A percentile compares a stretch with the other conserved stretches of the same genome.
Evolutionary conservation across 2,888 invertebrate genomes (phyloP).

Genomic region (Axea sp.): DNA sequence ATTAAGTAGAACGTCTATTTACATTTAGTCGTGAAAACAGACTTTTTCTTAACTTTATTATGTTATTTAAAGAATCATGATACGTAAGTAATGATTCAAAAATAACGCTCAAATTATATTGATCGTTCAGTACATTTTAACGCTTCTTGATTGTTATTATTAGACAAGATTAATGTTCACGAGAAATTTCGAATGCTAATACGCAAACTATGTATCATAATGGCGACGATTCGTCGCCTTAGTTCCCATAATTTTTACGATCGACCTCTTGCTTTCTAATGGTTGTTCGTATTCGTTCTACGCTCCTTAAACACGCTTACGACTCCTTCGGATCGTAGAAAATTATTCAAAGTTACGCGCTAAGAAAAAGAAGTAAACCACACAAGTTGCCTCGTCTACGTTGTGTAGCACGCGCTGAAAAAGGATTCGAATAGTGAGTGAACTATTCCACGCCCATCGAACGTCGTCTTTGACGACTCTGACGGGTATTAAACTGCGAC

Average conservation of each 20-base stretch:
- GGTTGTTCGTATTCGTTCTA: slow-evolving; percentile 58
- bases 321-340: slow-evolving; percentile 58
- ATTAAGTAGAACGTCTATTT: too few relatives aligned
- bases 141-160: slow-evolving; percentile 29
- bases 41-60: not conserved
- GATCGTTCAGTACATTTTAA: slow-evolving; percentile 14
- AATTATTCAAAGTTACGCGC: slow-evolving; percentile 62
- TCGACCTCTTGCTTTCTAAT: slow-evolving; percentile 61
- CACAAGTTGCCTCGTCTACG: slow-evolving; percentile 42
- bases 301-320: slow-evolving; percentile 58
- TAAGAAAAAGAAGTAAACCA: slow-evolving; percentile 59
- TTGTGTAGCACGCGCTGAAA: slow-evolving; percentile 27
- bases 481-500: slow-evolving; percentile 43
- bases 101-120: slow-evolving; percentile 9
- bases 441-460: slow-evolving; percentile 49
- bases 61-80: slow-evolving; percentile 11
- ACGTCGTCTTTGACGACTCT: slow-evolving; percentile 55
- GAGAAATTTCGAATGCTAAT: slow-evolving; percentile 53
- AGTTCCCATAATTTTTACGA: slow-evolving; percentile 62
- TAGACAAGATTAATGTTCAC: slow-evolving; percentile 50
- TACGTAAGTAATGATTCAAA: slow-evolving; percentile 28
- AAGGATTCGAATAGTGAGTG: slow-evolving; percentile 36
- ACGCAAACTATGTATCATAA: slow-evolving; percentile 60
- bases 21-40: not conserved
- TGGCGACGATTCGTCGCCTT: slow-evolving; percentile 61